These are phyloP conservation scores for Homarus americanus DNA, from an alignment of 1,140 invertebrate species.

Conservation along the genomic window DNA sequence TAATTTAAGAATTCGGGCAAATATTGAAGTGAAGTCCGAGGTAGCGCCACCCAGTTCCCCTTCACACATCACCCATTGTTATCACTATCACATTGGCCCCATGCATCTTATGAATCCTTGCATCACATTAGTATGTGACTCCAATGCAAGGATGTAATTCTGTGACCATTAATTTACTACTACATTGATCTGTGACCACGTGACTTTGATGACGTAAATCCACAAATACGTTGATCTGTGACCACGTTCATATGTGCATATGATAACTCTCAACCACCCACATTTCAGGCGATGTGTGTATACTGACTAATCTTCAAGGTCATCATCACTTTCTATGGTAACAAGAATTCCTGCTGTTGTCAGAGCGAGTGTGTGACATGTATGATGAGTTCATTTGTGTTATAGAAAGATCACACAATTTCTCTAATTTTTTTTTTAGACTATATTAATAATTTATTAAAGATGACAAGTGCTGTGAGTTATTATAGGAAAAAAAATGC, in stretches of 20 bases:
- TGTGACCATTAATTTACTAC: background rate
- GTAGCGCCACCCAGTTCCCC: conserved; percentile 17
- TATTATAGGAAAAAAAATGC: background rate
- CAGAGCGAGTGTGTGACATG: conserved; percentile 1
- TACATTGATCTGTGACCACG: background rate
- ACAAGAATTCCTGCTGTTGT: conserved; percentile 2
- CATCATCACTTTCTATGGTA: conserved; percentile 8
- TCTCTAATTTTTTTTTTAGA: conserved; percentile 13
- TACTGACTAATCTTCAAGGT: conserved; percentile 4
- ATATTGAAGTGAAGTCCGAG: conserved; percentile 27
- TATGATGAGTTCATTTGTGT: conserved; percentile 12
- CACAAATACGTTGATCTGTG: background rate
- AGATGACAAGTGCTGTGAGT: conserved; percentile 24
- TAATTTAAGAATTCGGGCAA: conserved; percentile 49
- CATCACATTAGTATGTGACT: background rate
- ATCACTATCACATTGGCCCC: conserved; percentile 21
- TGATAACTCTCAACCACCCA: conserved; percentile 28
- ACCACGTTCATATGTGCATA: background rate
- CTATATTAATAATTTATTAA: conserved; percentile 35
- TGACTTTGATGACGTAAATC: background rate
- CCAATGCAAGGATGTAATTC: conserved; percentile 6
- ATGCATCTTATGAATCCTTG: conserved; percentile 9
- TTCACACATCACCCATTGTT: conserved; percentile 33
- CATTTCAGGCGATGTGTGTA: conserved; percentile 20
- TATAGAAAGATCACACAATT: background rate